Evolutionary conservation across 2,797 vertebrate genomes (phyloP).

Genomic region (Saxicola maurus): DNA sequence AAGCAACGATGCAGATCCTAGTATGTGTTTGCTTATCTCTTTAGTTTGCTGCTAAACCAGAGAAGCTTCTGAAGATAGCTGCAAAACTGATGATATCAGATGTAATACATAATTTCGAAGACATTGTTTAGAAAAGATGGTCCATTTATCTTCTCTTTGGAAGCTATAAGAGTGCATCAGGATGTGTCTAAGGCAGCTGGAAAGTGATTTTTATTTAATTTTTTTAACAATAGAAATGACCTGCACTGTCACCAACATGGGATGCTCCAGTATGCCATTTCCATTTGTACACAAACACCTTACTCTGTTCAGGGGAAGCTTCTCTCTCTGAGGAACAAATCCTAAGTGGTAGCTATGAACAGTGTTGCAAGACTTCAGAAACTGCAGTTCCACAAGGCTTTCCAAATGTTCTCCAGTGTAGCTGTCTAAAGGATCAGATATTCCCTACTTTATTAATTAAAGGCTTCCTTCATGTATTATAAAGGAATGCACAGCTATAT

Average conservation of each 20-base stretch:
- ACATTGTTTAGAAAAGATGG: background rate
- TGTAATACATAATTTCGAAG: background rate
- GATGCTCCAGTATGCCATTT: background rate
- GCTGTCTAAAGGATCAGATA: background rate
- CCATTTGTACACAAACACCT: background rate
- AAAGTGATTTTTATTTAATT: background rate
- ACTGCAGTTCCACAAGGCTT: background rate
- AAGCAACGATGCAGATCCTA: constrained; percentile 60
- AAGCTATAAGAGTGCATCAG: background rate
- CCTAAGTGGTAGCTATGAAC: background rate
- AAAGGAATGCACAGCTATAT: background rate
- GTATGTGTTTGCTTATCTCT: constrained; percentile 44
- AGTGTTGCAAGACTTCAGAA: background rate
- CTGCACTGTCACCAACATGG: background rate
- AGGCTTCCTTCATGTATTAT: constrained; percentile 46
- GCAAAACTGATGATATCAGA: constrained; percentile 37
- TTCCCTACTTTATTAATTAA: constrained; percentile 8
- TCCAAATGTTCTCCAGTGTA: background rate
- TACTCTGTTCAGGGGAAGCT: background rate
- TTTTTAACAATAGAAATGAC: background rate
- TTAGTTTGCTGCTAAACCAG: constrained; percentile 20
- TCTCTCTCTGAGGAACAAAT: background rate
- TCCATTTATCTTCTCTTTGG: background rate
- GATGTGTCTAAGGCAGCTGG: background rate
- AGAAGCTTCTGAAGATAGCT: constrained; percentile 38